phyloP scores from a whole-genome alignment of 2,113 vertebrate species.

The Toxotes chatareus region DNA sequence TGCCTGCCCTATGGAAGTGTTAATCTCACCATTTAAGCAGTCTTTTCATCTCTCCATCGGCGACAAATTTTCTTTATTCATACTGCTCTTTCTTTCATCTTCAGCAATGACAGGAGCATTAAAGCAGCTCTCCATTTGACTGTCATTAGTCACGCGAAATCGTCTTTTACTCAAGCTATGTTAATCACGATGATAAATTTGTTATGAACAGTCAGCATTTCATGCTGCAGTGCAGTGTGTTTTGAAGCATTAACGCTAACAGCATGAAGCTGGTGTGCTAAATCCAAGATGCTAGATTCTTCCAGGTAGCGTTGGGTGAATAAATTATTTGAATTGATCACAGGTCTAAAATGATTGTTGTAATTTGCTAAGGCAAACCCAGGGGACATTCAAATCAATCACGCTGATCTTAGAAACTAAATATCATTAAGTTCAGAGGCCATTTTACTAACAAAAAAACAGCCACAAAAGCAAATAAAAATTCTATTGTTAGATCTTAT shows the following conservation, averaged over 20 bases:
- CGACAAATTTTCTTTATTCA: constrained; percentile 15
- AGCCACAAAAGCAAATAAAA: not conserved
- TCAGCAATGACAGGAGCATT: not conserved
- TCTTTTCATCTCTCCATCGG: constrained; percentile 10
- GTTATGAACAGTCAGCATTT: constrained; percentile 11
- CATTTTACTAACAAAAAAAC: not conserved
- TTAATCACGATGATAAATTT: constrained; percentile 2
- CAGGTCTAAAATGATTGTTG: constrained; percentile 1
- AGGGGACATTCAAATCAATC: constrained; percentile 9
- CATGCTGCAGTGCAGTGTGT: not conserved
- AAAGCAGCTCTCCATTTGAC: not conserved
- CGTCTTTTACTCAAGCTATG: not conserved
- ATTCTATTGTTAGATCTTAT: not conserved
- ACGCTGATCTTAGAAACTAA: constrained; percentile 19
- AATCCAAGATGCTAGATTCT: constrained; percentile 6
- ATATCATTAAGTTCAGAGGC: not conserved
- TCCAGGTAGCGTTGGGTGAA: constrained; percentile 6
- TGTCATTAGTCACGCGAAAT: not conserved
- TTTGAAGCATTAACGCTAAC: not conserved
- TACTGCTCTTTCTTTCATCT: constrained; percentile 7
- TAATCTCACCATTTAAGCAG: constrained; percentile 12
- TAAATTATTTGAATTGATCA: constrained; percentile 24
- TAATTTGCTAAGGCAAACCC: constrained; percentile 4
- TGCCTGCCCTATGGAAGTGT: not conserved
- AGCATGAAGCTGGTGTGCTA: not conserved